These are phyloP conservation scores for Lasioglossum figueresi DNA, from an alignment of 2,888 invertebrate genomes.

Conservation along the genomic window DNA sequence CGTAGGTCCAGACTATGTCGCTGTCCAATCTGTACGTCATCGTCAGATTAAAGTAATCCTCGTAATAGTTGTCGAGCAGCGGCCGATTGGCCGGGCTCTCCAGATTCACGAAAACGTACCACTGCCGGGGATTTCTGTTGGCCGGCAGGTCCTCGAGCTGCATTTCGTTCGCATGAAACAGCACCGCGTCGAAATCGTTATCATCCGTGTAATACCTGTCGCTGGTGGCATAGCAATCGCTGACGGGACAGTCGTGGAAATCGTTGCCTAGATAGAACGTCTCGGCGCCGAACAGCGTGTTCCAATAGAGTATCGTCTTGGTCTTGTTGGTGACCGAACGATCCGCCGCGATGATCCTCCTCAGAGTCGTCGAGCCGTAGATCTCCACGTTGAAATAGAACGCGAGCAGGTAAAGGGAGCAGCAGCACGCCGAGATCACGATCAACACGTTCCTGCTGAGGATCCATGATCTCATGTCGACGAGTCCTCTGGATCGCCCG, in stretches of 20 bases:
- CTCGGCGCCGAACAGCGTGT: constrained; percentile 74
- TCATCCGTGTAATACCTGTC: constrained; percentile 79
- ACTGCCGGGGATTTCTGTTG: constrained; percentile 82
- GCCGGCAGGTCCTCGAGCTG: constrained; percentile 78
- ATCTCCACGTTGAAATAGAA: constrained; percentile 53
- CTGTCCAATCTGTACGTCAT: constrained; percentile 86
- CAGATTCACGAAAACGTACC: constrained; percentile 85
- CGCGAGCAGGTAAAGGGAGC: constrained; percentile 56
- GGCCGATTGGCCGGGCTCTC: constrained; percentile 83
- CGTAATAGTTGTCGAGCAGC: constrained; percentile 57
- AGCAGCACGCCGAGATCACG: constrained; percentile 33
- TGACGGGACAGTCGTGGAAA: constrained; percentile 74
- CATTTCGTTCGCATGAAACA: constrained; percentile 84
- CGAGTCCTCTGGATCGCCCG: background rate
- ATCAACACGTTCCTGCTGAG: constrained; percentile 42
- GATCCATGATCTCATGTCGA: constrained; percentile 51
- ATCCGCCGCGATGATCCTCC: background rate
- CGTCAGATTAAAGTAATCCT: constrained; percentile 86
- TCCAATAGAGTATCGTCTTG: constrained; percentile 79
- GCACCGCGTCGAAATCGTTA: constrained; percentile 85
- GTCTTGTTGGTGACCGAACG: background rate
- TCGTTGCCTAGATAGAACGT: constrained; percentile 73
- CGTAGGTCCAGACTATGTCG: constrained; percentile 84
- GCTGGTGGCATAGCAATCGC: constrained; percentile 84
- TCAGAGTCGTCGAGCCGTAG: constrained; percentile 29